phyloP scores from a whole-genome alignment of 1,140 invertebrate genomes.

The Cataglyphis hispanica region DNA sequence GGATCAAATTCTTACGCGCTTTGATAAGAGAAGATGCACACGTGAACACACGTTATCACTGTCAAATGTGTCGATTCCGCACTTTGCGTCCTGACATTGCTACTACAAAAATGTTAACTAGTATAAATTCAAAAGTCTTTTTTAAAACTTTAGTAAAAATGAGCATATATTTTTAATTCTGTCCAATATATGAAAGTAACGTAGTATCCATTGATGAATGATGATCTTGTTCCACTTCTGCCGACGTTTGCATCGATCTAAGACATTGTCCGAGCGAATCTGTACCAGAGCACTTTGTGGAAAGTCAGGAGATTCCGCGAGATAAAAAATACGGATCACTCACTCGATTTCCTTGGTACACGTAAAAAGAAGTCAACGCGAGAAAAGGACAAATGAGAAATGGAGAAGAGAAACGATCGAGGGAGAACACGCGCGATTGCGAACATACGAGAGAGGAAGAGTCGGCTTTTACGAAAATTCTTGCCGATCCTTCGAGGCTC shows the following conservation, averaged over 20 bases:
- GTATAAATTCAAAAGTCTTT: constrained; percentile 10
- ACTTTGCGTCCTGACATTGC: constrained; percentile 46
- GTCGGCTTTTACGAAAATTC: constrained; percentile 75
- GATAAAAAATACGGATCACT: constrained; percentile 36
- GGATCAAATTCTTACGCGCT: constrained; percentile 62
- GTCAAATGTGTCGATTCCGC: constrained; percentile 61
- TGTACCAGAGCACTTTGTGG: constrained; percentile 13
- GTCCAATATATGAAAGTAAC: background rate
- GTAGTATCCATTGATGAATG: background rate
- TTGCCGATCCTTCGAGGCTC: constrained; percentile 73
- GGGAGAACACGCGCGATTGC: constrained; percentile 47
- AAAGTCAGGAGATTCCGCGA: constrained; percentile 20
- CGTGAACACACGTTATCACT: constrained; percentile 67
- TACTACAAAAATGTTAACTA: constrained; percentile 47
- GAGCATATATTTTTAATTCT: background rate
- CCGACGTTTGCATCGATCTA: background rate
- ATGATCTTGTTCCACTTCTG: background rate
- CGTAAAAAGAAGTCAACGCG: background rate
- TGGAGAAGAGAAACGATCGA: background rate
- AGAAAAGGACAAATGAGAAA: background rate
- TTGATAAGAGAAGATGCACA: constrained; percentile 65
- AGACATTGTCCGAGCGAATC: constrained; percentile 11
- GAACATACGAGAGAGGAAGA: constrained; percentile 70
- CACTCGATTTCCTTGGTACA: constrained; percentile 20
- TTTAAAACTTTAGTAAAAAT: background rate